A percentile compares a stretch with the other conserved stretches of the same genome.
Evolutionary conservation across 64 coral and sea anemone genomes (phyloP).

Genomic region (Hydrozoanthus tunicans): DNA sequence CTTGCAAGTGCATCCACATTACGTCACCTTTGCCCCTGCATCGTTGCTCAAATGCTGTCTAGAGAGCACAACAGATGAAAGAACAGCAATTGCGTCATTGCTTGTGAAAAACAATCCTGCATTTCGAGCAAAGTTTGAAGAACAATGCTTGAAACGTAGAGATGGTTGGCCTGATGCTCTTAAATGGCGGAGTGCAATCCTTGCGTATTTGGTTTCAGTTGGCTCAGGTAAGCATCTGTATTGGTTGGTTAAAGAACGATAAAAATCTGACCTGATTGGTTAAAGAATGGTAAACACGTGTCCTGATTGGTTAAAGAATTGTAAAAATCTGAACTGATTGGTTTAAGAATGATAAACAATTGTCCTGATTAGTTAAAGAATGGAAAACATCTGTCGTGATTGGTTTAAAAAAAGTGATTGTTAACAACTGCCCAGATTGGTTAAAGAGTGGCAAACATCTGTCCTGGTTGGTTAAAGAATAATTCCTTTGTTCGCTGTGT

Average conservation of each 20-base stretch:
- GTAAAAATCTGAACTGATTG: background rate
- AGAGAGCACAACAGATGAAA: slow-evolving; percentile 33
- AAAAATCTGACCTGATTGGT: background rate
- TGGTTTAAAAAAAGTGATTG: too few relatives aligned
- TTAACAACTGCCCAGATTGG: background rate
- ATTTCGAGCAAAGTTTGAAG: slow-evolving; percentile 37
- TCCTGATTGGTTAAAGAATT: background rate
- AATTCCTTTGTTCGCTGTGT: background rate
- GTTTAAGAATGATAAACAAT: too few relatives aligned
- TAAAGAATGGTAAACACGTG: background rate
- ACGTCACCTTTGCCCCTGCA: background rate
- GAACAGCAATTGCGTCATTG: slow-evolving; percentile 31
- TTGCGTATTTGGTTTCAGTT: slow-evolving; percentile 4
- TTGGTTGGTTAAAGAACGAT: background rate
- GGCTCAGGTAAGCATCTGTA: background rate
- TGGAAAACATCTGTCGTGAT: background rate
- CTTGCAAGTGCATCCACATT: background rate
- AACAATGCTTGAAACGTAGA: background rate
- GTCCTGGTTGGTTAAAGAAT: background rate
- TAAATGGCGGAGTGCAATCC: slow-evolving; percentile 6
- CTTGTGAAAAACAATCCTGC: slow-evolving; percentile 5
- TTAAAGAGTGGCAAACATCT: background rate
- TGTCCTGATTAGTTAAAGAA: too few relatives aligned
- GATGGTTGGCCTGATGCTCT: background rate
- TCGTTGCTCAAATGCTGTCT: slow-evolving; percentile 17